Base-by-base conservation (phyloP, 2,797 vertebrate genomes). In the Cirrhinus mrigala region DNA sequence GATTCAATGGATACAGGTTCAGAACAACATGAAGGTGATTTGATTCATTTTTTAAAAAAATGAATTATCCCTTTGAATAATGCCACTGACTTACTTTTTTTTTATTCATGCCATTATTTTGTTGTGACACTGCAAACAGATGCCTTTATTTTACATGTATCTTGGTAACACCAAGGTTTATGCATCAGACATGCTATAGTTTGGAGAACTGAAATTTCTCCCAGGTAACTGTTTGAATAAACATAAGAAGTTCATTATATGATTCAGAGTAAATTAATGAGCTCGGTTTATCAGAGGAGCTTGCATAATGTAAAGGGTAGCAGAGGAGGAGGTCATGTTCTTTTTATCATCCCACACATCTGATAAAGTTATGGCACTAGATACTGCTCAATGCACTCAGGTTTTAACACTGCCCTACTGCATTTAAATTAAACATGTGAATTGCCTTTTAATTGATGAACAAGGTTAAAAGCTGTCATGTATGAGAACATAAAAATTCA, bases 191-290 rank as follows among this genome's bases (percentile, higher is more conserved):
- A 8, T 9, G 18, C 5, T 52, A 18, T 52, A 16, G 1, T 18
- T 22, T 24, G n/a, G 4, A 60, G 7, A 60, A 60, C 58, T 68
- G 33, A 69, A 69, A 69, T 40, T 9, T 33, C 18, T 1, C 16
- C 11, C 33, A 70, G 11, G 20, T n/a, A 69, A 44, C 16, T 44
- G 37, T 70, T 69, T 70, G 20, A 50, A 73, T 16, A 27, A 48
- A 71, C 12, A 71, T 71, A 24, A 15, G n/a, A 73, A 24, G n/a
- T 24, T 50, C 14, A 73, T 24, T 12, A 24, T 46, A 71, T 73
- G n/a, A 71, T 71, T 48, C 44, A 50, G 44, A 50, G 3, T 73
- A 27, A 50, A 73, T 73, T 48, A 71, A 71, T 71, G 7, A 71
- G 16, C 12, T 24, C 0, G 1, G 11, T 48, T 24, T 15, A 44